phyloP scores from a whole-genome alignment of 1,140 invertebrate species.

The Olivierus martensii region DNA sequence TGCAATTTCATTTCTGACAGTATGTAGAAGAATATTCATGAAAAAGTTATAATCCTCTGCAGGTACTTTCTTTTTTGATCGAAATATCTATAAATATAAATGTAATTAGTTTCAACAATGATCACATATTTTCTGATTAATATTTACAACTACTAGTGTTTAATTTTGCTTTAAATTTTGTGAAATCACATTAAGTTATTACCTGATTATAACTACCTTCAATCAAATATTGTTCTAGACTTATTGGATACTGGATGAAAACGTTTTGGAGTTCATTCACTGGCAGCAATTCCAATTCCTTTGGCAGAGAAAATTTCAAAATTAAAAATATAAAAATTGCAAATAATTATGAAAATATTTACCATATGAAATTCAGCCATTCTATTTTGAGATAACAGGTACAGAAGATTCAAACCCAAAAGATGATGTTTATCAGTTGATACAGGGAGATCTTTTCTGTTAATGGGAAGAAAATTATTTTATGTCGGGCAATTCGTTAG shows the following conservation, averaged over 20 bases:
- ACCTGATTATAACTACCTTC: constrained; percentile 98
- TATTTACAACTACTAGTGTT: no score
- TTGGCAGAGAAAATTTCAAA: constrained; percentile 4
- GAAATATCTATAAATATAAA: no score
- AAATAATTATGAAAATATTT: no score
- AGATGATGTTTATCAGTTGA: constrained; percentile 92
- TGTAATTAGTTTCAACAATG: no score
- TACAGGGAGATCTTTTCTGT: constrained; percentile 66
- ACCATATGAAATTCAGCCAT: constrained; percentile 98
- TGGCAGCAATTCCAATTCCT: constrained; percentile 87
- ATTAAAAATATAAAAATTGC: neutral
- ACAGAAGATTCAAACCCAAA: constrained; percentile 86
- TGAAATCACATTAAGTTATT: constrained; percentile 67
- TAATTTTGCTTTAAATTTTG: no score
- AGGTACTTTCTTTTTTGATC: no score
- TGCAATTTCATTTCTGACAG: constrained; percentile 91
- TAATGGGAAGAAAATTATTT: no score
- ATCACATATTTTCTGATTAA: no score
- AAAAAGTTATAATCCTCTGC: constrained; percentile 92
- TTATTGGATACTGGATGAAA: constrained; percentile 88
- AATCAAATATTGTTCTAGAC: constrained; percentile 96
- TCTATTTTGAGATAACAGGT: constrained; percentile 88
- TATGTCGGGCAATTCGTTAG: no score
- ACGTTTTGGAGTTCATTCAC: constrained; percentile 86
- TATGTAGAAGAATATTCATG: constrained; percentile 90